phyloP scores from a whole-genome alignment of 2,797 vertebrate genomes.

The Lacerta agilis region DNA sequence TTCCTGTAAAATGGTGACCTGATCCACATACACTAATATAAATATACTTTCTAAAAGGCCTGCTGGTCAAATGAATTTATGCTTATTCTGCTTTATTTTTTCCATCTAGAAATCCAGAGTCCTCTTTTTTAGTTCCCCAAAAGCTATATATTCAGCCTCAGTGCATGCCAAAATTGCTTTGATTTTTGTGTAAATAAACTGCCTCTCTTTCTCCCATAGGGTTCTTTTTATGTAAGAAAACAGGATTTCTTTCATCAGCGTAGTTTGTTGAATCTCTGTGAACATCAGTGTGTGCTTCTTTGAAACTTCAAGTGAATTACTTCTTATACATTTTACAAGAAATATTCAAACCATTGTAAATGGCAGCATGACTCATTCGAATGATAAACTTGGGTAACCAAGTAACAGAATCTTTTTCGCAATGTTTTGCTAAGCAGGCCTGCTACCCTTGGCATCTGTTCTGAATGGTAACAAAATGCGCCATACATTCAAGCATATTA shows the following conservation, averaged over 20 bases:
- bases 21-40: too few species aligned
- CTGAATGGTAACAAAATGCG: background rate
- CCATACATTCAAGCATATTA: background rate
- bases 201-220: conserved; percentile 68
- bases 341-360: conserved; percentile 72
- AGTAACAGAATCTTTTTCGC: background rate
- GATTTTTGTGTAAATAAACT: conserved; percentile 79
- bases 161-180: conserved; percentile 74
- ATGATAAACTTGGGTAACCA: conserved; percentile 39
- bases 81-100: background rate
- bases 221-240: conserved; percentile 62
- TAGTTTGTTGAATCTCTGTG: conserved; percentile 72
- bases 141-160: conserved; percentile 64
- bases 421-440: conserved; percentile 3
- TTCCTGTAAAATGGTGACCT: too few species aligned
- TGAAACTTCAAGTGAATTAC: conserved; percentile 76
- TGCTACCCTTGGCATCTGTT: background rate
- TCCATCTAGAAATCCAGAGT: conserved; percentile 55
- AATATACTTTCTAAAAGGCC: background rate
- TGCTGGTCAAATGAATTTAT: background rate
- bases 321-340: conserved; percentile 78
- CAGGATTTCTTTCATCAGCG: conserved; percentile 79
- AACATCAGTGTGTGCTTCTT: conserved; percentile 77
- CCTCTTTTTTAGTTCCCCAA: conserved; percentile 68
- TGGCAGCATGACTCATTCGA: conserved; percentile 65